Base-by-base conservation (phyloP, 1,140 invertebrate genomes). In the Cheumatopsyche charites region DNA sequence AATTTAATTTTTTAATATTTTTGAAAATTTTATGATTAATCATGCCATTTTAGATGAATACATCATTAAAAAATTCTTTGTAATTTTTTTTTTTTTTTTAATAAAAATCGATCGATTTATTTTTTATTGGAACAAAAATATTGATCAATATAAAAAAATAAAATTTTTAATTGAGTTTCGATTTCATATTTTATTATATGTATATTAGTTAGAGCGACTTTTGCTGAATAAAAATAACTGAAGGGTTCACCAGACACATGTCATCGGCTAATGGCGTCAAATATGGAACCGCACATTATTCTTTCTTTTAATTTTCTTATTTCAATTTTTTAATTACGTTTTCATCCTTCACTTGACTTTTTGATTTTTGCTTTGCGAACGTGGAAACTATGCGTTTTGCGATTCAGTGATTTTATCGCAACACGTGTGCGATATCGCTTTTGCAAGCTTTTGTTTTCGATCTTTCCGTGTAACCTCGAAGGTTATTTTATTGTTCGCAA, bases 181-280 rank as follows among this genome's bases (percentile, higher is more conserved):
- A n/a, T n/a, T n/a, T n/a, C n/a, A n/a, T n/a, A 21, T 25, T 23
- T 12, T 58, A 19, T 25, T 23, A n/a, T 5, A n/a, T 19, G 19
- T 58, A 58, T 58, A 58, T 58, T 23, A 58, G 55, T 58, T 58
- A 58, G 25, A 19, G 55, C 55, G 55, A 19, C n/a, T 66, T 41
- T 66, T 47, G 63, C 63, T 66, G 63, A 66, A 66, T 66, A 66
- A 66, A 66, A 66, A 66, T 66, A 66, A 66, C 63, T 47, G 42
- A 47, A 66, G 63, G 41, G 63, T 66, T 66, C 63, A 66, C n/a
- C 63, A 66, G 63, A 66, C 63, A 66, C 63, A 66, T 66, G 63
- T 66, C 63, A 66, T 21, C 41, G 41, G 17, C 41, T 66, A 66
- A 66, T 66, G 63, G 63, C 63, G 63, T 66, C 41, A 66, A 66